These are phyloP conservation scores for Saccopteryx bilineata DNA, from an alignment of 2,113 vertebrate genomes.

Conservation along the genomic window DNA sequence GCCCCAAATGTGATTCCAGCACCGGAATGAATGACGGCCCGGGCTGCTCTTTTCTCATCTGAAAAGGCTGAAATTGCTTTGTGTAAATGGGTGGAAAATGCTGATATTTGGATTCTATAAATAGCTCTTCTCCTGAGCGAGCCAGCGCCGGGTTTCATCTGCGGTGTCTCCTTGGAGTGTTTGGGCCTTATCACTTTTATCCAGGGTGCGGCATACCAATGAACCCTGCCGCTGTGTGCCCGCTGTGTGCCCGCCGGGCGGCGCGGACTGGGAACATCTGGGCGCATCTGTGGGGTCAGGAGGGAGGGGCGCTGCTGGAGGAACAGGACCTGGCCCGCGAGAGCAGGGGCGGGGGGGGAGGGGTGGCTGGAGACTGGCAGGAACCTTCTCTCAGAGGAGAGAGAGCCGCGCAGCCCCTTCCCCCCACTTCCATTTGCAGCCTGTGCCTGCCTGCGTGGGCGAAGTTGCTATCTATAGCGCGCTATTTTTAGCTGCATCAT, in stretches of 20 bases:
- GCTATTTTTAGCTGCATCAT: conserved; percentile 83
- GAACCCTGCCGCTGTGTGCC: conserved; percentile 63
- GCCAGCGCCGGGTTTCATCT: conserved; percentile 85
- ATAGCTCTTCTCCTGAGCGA: conserved; percentile 85
- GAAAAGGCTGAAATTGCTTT: conserved; percentile 90
- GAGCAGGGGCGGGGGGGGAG: conserved; percentile 28
- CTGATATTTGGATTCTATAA: conserved; percentile 93
- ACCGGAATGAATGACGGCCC: conserved; percentile 84
- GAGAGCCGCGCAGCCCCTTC: background rate
- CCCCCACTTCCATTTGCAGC: conserved; percentile 52
- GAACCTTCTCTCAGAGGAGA: background rate
- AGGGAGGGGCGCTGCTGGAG: conserved; percentile 80
- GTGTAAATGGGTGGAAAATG: conserved; percentile 91
- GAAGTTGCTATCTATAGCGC: conserved; percentile 81
- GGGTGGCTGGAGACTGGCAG: background rate
- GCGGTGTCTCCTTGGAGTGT: conserved; percentile 87
- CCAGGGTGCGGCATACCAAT: conserved; percentile 87
- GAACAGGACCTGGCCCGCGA: conserved; percentile 64
- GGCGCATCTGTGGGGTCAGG: conserved; percentile 79
- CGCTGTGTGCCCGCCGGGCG: conserved; percentile 60
- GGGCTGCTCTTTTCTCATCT: conserved; percentile 84
- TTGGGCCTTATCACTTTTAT: conserved; percentile 87
- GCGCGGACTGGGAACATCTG: conserved; percentile 67
- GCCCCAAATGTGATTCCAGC: conserved; percentile 82
- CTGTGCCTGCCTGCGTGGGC: conserved; percentile 57